Percentiles rank a stretch among this genome's conserved stretches.
Evolutionary conservation across 2,888 invertebrate species (phyloP).

Genomic region (Ichneumoninae sp.): DNA sequence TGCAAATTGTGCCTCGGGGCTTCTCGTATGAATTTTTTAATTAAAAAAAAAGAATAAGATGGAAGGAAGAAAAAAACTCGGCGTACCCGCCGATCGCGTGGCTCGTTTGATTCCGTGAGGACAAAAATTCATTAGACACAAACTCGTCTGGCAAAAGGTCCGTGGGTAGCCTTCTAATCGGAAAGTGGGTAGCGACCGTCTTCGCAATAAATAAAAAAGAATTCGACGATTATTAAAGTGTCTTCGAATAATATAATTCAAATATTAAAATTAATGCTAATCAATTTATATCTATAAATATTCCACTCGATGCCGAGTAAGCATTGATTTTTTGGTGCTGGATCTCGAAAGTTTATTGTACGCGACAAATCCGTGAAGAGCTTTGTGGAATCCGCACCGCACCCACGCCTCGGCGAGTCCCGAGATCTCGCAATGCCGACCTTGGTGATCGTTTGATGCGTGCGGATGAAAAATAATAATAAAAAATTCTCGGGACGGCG

Average conservation of each 20-base stretch:
- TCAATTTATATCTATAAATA: not conserved
- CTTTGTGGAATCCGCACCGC: conserved; percentile 40
- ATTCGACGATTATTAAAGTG: not conserved
- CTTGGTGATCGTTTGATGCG: conserved; percentile 46
- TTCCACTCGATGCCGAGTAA: not conserved
- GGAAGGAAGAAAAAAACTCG: conserved; percentile 15
- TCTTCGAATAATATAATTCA: not conserved
- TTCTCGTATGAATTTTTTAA: conserved; percentile 9
- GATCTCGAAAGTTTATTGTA: not conserved
- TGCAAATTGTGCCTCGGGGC: not conserved
- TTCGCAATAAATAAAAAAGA: not conserved
- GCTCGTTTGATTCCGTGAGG: not conserved
- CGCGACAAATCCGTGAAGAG: not conserved
- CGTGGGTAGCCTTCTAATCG: conserved; percentile 60
- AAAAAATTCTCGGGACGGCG: conserved; percentile 31
- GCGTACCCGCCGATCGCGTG: conserved; percentile 3
- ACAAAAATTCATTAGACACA: conserved; percentile 41
- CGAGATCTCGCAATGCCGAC: conserved; percentile 55
- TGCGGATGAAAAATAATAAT: conserved; percentile 12
- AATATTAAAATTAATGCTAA: not conserved
- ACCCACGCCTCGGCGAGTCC: conserved; percentile 46
- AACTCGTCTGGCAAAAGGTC: conserved; percentile 51
- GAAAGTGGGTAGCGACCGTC: conserved; percentile 38
- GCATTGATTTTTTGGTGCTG: not conserved
- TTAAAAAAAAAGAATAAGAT: not conserved